Conservation (phyloP, 2,797 vertebrate genomes). For the Taenioides sp. region DNA sequence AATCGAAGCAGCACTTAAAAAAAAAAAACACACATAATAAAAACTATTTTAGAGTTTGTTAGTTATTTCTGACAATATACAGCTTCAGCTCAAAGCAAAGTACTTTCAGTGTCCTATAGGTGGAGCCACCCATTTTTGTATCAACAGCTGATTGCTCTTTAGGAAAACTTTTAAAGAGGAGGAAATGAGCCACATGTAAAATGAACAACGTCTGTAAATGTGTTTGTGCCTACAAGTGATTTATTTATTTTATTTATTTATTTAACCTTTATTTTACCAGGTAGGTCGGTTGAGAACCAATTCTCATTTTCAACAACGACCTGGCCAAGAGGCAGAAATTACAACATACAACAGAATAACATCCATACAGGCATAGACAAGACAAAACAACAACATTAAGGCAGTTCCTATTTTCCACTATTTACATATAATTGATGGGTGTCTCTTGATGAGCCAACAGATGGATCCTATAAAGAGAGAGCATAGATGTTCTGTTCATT, state of each 20-base stretch:
- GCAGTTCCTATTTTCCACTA: too few species aligned
- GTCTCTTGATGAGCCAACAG: constrained; percentile 10
- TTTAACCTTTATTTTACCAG: too few species aligned
- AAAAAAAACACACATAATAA: background rate
- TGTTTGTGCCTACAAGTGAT: background rate
- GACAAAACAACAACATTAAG: too few species aligned
- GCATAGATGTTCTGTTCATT: constrained; percentile 24
- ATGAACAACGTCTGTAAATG: background rate
- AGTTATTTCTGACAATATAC: constrained; percentile 16
- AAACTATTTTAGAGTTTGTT: constrained; percentile 2
- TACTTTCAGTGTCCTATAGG: constrained; percentile 51
- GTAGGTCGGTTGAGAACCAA: too few species aligned
- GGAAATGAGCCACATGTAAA: background rate
- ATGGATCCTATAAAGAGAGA: constrained; percentile 28
- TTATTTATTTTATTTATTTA: too few species aligned
- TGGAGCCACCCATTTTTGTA: constrained; percentile 48
- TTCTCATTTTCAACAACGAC: too few species aligned
- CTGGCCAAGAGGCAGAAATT: too few species aligned
- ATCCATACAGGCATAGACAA: too few species aligned
- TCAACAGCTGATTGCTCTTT: constrained; percentile 19
- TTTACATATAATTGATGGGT: too few species aligned
- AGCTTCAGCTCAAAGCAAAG: constrained; percentile 7
- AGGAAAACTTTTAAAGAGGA: background rate
- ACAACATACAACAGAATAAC: too few species aligned
- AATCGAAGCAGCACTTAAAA: constrained; percentile 3